Base-by-base conservation (phyloP, 2,888 invertebrate genomes). In the Steromphala cineraria region DNA sequence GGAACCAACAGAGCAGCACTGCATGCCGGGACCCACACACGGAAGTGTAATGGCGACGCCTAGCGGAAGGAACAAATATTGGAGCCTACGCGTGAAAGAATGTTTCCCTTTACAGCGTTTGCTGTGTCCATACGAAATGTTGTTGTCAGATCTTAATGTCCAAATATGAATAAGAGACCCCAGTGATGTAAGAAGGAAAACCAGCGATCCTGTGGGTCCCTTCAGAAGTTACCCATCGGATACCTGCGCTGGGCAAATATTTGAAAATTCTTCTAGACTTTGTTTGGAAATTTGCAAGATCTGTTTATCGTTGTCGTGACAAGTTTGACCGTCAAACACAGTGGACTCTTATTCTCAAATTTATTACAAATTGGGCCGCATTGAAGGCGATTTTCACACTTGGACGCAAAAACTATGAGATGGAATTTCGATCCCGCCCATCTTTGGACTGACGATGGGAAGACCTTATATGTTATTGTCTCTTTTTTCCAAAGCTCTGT, bases 41-140 rank as follows among this genome's bases (percentile, higher is more conserved):
- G 75, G 55, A 78, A 62, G 21, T 40, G n/a, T 13, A 53, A 36
- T n/a, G 71, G 67, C 67, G 67, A 52, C 79, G 71, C 79, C 71
- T 79, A 21, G 71, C 79, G 79, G 79, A 79, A 67, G 79, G 79
- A 79, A 79, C 79, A 79, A 79, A 79, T 71, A 79, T 31, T 21
- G 67, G 53, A 28, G 77, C 36, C 77, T 55, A 55, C 77, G 55
- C 55, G 21, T 77, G 53, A 36, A 62, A 28, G 62, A 62, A 62
- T 62, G 62, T 28, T 28, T 21, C 28, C 28, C 24, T 62, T 62
- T 62, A 62, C 62, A 62, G 62, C 28, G 62, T 13, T 28, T 24
- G 62, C 62, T 62, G 24, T 62, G 62, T 62, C 62, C 28, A 62
- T 62, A 62, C 28, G 28, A 17, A 28, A 62, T 28, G 62, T 17